Conservation (phyloP, 2,113 vertebrate species). For the Panthera uncia region DNA sequence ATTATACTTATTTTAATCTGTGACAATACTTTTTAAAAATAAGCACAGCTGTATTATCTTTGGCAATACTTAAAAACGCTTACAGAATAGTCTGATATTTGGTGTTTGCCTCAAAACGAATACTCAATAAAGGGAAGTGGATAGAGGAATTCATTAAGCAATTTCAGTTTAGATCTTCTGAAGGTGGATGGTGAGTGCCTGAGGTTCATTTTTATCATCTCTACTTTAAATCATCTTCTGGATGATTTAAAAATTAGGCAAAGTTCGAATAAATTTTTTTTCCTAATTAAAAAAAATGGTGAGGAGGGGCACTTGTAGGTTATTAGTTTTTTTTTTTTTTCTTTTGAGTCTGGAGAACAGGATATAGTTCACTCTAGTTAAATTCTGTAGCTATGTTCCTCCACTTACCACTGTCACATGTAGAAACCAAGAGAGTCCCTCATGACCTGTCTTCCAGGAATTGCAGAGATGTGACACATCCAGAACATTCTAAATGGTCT, state of each 20-base stretch:
- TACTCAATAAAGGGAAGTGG: neutral
- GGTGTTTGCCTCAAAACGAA: neutral
- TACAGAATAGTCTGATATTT: neutral
- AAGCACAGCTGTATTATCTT: neutral
- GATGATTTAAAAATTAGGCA: neutral
- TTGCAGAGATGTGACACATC: neutral
- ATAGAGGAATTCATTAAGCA: neutral
- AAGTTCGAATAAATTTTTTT: neutral
- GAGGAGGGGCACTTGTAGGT: neutral
- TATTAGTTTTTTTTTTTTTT: neutral
- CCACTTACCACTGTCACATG: neutral
- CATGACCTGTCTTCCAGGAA: neutral
- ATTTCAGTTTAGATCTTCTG: neutral
- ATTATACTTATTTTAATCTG: neutral
- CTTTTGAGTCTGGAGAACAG: neutral
- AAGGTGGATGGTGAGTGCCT: neutral
- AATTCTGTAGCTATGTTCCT: neutral
- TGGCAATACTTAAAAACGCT: neutral
- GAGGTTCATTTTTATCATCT: neutral
- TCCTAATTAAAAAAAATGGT: neutral
- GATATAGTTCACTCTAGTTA: neutral
- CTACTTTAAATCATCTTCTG: neutral
- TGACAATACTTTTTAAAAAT: neutral
- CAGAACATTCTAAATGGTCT: neutral
- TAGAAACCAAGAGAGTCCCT: neutral